Base-by-base conservation (phyloP, 2,113 vertebrate species). In the Engystomops pustulosus region DNA sequence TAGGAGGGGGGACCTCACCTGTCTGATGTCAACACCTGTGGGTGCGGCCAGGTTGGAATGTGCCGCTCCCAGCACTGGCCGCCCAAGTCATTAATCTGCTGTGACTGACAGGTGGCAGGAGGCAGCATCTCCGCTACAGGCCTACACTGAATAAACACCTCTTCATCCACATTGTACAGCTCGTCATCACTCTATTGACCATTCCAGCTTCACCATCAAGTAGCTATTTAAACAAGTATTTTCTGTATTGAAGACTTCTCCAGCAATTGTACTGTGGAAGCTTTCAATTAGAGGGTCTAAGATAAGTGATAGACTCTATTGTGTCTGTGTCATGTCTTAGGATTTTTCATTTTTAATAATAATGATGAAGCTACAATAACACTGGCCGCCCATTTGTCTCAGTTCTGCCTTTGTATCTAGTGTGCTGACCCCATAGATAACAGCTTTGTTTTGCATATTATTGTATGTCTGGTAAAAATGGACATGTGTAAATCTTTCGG, bases 31-130 rank as follows among this genome's bases (percentile, higher is more conserved):
- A 94, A 92, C 93, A 92, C 92, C 88, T 88, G 88, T 90, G 91
- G 94, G 94, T 12, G 93, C 90, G 90, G 91, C 91, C 49, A 65
- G 58, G 86, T 89, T 93, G 90, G 94, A 95, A 95, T 95, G 94
- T 53, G 93, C 91, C 92, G 87, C 93, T 92, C 93, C 94, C 93
- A 91, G 89, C 92, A 87, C 87, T 78, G 71, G 87, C 87, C 79
- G 69, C 87, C 87, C 92, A 94, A 92, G 91, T 94, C 93, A 95
- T 95, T 94, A 94, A 95, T 95, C 93, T 93, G 90, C 11, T 69
- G 27, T 88, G 82, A 94, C 90, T 95, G 94, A 95, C 94, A 93
- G 94, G 92, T 93, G 94, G 94, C 94, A 95, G 93, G 94, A 94
- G 94, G 94, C 93, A 90, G 91, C 90, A 89, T 87, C 92, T 92